Evolutionary conservation across 2,888 invertebrate species (phyloP).

Genomic region (Trissolcus japonicus): DNA sequence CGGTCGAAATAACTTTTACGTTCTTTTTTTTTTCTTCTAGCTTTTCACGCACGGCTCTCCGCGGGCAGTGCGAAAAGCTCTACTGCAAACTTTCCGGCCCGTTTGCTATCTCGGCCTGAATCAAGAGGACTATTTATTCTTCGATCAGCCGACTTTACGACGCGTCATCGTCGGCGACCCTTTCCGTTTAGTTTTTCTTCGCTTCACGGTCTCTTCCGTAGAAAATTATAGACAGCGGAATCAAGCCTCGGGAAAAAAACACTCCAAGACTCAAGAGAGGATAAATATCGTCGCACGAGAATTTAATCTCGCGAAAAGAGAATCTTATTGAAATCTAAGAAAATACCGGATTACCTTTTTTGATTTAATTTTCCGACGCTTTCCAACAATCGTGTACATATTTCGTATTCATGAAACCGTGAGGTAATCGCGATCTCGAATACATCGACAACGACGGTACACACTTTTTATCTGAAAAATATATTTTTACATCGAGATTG

Average conservation of each 20-base stretch:
- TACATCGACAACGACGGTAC: too few species aligned
- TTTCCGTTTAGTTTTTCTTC: conserved; percentile 39
- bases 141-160: conserved; percentile 52
- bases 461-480: neutral
- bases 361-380: neutral
- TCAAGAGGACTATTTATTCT: conserved; percentile 58
- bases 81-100: conserved; percentile 47
- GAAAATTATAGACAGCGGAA: conserved; percentile 36
- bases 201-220: conserved; percentile 1
- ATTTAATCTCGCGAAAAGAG: conserved; percentile 16
- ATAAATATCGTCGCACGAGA: conserved; percentile 23
- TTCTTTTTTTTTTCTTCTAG: conserved; percentile 47
- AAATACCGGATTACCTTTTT: conserved; percentile 1
- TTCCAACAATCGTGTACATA: too few species aligned
- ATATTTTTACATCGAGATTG: neutral
- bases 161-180: conserved; percentile 53
- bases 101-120: conserved; percentile 49
- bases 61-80: conserved; percentile 50
- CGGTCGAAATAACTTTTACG: conserved; percentile 53
- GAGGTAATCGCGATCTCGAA: too few species aligned
- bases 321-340: conserved; percentile 12
- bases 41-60: conserved; percentile 54
- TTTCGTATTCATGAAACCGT: too few species aligned
- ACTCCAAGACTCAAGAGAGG: conserved; percentile 15
- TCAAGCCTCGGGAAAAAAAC: conserved; percentile 19